phyloP scores from a whole-genome alignment of 2,113 vertebrate genomes.

The Gambusia holbrooki region DNA sequence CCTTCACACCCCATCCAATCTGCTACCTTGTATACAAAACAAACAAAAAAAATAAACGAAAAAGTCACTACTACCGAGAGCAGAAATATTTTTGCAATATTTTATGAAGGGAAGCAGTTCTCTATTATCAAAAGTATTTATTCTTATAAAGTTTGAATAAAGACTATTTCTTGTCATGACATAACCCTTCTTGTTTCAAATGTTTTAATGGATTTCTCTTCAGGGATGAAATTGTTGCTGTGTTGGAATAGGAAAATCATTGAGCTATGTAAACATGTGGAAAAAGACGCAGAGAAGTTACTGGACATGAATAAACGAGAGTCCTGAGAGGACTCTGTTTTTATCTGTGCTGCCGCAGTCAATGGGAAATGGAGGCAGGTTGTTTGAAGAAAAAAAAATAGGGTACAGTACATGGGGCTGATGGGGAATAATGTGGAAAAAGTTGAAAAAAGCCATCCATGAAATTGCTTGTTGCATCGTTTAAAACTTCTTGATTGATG shows the following conservation, averaged over 20 bases:
- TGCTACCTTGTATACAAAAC: conserved; percentile 41
- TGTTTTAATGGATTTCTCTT: conserved; percentile 43
- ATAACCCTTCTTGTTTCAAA: conserved; percentile 56
- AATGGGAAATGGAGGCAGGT: conserved; percentile 17
- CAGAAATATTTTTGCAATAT: conserved; percentile 42
- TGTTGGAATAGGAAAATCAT: conserved; percentile 30
- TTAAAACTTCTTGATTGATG: conserved; percentile 75
- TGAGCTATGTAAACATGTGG: conserved; percentile 38
- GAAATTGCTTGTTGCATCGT: conserved; percentile 74
- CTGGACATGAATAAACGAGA: conserved; percentile 41
- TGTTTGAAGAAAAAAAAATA: conserved; percentile 7
- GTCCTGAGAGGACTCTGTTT: conserved; percentile 25
- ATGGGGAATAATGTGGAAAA: conserved; percentile 65
- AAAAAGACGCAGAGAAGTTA: conserved; percentile 33
- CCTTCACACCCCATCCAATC: conserved; percentile 8
- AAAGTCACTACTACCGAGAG: conserved; percentile 32
- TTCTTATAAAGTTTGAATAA: conserved; percentile 60
- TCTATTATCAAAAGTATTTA: conserved; percentile 40
- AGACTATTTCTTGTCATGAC: conserved; percentile 39
- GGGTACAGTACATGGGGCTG: conserved; percentile 40
- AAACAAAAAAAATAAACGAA: conserved; percentile 3
- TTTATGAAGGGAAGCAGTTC: conserved; percentile 23
- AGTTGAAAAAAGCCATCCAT: conserved; percentile 69
- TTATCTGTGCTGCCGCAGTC: conserved; percentile 34
- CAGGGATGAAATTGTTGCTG: conserved; percentile 35